Evolutionary conservation across 2,113 vertebrate species (phyloP).

Genomic region (Abramis brama): DNA sequence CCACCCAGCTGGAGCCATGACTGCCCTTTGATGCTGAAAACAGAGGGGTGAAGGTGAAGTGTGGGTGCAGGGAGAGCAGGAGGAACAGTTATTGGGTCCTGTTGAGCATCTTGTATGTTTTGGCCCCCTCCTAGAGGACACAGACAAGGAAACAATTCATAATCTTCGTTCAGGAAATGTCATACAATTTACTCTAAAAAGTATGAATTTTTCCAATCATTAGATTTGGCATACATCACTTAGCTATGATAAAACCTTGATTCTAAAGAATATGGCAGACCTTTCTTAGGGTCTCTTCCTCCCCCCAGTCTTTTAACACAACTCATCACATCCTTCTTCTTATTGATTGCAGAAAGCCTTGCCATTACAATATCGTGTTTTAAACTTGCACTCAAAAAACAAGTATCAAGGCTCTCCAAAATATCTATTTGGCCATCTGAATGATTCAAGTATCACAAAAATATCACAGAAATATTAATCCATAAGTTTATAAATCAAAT

Average conservation of each 20-base stretch:
- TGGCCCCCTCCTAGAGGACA: neutral
- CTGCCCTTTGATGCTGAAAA: constrained; percentile 72
- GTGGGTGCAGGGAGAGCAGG: constrained; percentile 54
- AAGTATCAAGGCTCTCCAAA: neutral
- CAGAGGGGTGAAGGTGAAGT: constrained; percentile 53
- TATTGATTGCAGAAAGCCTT: neutral
- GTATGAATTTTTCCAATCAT: neutral
- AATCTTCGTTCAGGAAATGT: neutral
- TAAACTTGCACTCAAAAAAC: neutral
- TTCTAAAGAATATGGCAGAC: neutral
- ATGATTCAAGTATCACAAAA: neutral
- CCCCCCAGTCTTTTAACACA: neutral
- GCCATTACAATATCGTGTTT: neutral
- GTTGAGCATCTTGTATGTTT: neutral
- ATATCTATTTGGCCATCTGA: neutral
- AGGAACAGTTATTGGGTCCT: neutral
- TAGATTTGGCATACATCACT: neutral
- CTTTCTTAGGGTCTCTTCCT: neutral
- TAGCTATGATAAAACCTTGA: neutral
- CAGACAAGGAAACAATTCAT: constrained; percentile 18
- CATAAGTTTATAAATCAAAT: neutral
- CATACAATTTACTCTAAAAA: neutral
- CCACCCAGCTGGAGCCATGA: constrained; percentile 77
- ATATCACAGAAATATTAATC: neutral
- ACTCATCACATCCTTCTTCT: neutral